Evolutionary conservation across 2,888 invertebrate species (phyloP).

Genomic region (Latrodectus elegans): DNA sequence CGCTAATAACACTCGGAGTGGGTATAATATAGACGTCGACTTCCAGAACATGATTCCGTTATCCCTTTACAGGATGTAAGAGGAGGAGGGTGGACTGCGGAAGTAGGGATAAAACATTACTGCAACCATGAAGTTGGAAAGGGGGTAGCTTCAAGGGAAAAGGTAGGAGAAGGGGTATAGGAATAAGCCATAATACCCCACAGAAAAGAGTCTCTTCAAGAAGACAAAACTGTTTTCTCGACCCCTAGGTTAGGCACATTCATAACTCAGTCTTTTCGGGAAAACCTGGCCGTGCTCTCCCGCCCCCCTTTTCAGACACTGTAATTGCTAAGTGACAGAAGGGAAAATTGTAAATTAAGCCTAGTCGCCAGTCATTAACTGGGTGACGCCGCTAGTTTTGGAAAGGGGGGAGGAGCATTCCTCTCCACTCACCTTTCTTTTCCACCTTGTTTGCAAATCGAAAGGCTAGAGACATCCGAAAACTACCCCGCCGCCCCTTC

Average conservation of each 20-base stretch:
- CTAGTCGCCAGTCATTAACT: conserved; percentile 51
- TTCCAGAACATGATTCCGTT: neutral
- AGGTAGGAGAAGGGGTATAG: too few species aligned
- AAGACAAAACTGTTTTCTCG: conserved; percentile 25
- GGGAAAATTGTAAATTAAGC: conserved; percentile 54
- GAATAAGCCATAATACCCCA: neutral
- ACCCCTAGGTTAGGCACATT: conserved; percentile 15
- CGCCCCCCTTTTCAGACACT: conserved; percentile 4
- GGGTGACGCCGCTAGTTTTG: neutral
- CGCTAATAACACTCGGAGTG: too few species aligned
- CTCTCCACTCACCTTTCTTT: neutral
- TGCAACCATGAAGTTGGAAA: too few species aligned
- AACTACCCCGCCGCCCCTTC: neutral
- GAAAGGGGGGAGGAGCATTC: neutral
- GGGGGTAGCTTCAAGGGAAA: too few species aligned
- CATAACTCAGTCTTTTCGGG: conserved; percentile 28
- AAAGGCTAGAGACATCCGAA: neutral
- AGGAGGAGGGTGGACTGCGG: too few species aligned
- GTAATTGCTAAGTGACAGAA: conserved; percentile 47
- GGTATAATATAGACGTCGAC: neutral
- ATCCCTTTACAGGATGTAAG: too few species aligned
- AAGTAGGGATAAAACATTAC: too few species aligned
- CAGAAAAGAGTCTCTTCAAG: neutral
- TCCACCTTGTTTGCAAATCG: conserved; percentile 17
- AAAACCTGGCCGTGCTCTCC: conserved; percentile 16